Evolutionary conservation across 2,888 invertebrate genomes (phyloP), one percentile per base, ranked within the genome.

Genomic region (Drosophila villosipedis): DNA sequence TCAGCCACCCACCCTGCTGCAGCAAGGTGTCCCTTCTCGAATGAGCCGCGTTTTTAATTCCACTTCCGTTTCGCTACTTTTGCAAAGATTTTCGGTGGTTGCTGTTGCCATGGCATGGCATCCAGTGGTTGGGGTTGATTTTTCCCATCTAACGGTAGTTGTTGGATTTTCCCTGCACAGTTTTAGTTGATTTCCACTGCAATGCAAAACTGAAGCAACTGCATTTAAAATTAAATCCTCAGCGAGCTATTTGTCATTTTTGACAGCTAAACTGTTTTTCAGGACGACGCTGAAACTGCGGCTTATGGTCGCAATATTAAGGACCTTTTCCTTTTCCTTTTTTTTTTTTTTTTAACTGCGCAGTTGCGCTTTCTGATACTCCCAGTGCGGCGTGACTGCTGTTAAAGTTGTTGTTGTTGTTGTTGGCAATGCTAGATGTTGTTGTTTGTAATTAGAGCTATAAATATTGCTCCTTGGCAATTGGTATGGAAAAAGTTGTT

Each of bases 191-290:
- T 90, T 89, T 84, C 68, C 76, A 83, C 78, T 83, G 90, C 87
- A 81, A 73, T 74, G 81, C 72, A 73, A 80, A 58, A 53, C 58
- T 39, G 65, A 64, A 49, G 70, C 82, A 68, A 70, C 70, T 89
- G 86, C 89, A 90, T 89, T 90, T 78, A 73, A 91, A 90, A 90
- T 89, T 76, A 91, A 89, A 91, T 89, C 89, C 90, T 80, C 69
- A 63, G 76, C 78, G 91, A 76, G 74, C 88, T 70, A 91, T 89
- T 89, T 89, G 90, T 89, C 89, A 89, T 80, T 87, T 89, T 83
- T 89, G 91, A 91, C 89, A 91, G 83, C 75, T 84, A 78, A 90
- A 87, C 80, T 82, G 82, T 82, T 82, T 59, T 55, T 22, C 31
- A 10, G 37, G 82, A 79, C 82, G 80, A 61, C 69, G 47, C 81